phyloP scores from a whole-genome alignment of 2,113 vertebrate species.

The Aphelocoma coerulescens region DNA sequence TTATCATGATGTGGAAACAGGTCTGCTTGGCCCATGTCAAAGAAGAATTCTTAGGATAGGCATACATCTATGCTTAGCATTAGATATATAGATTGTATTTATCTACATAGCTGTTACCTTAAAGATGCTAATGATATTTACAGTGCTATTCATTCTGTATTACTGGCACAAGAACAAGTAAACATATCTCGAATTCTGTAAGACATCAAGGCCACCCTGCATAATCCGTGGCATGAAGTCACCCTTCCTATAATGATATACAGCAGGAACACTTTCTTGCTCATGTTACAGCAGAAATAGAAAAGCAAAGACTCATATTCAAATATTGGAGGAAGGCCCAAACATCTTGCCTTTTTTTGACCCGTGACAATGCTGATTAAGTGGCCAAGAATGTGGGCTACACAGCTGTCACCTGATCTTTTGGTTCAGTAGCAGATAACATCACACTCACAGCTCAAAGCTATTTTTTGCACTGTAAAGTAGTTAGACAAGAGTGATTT shows the following conservation, averaged over 20 bases:
- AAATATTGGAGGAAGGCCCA: constrained; percentile 10
- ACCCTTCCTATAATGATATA: constrained; percentile 4
- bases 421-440: constrained; percentile 13
- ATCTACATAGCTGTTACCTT: neutral
- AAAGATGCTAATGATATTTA: neutral
- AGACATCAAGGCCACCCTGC: neutral
- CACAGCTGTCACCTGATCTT: constrained; percentile 28
- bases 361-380: constrained; percentile 36
- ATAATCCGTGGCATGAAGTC: constrained; percentile 29
- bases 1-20: neutral
- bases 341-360: constrained; percentile 14
- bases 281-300: constrained; percentile 52
- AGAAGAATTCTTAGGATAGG: neutral
- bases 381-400: neutral
- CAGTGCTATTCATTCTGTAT: neutral
- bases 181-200: neutral
- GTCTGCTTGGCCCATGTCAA: neutral
- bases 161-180: neutral
- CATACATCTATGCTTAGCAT: neutral
- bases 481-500: neutral
- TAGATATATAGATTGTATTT: neutral
- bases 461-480: neutral
- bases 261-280: neutral
- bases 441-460: neutral
- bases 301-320: neutral